phyloP scores from a whole-genome alignment of 1,140 invertebrate genomes.

The Hirudo medicinalis region DNA sequence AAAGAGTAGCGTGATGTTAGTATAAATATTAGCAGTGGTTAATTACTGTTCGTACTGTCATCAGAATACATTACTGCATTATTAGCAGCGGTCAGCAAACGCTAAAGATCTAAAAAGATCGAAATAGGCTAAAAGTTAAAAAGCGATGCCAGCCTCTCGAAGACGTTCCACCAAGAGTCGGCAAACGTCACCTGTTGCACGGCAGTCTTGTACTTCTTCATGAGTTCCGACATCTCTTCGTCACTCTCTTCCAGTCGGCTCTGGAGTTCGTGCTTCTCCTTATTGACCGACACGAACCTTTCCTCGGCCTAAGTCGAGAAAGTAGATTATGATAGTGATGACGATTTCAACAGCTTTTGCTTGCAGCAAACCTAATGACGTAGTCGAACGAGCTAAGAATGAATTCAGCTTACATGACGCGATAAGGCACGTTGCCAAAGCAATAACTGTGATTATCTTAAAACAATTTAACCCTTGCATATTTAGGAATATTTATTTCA shows the following conservation, averaged over 20 bases:
- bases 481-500: too few species aligned
- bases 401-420: neutral
- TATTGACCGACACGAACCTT: conserved; percentile 53
- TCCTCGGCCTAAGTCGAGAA: conserved; percentile 52
- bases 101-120: neutral
- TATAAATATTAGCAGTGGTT: neutral
- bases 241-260: conserved; percentile 78
- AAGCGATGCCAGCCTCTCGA: neutral
- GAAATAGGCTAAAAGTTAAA: neutral
- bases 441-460: too few species aligned
- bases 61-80: neutral
- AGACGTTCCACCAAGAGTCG: neutral
- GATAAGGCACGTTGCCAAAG: too few species aligned
- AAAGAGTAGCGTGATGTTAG: neutral
- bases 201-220: conserved; percentile 78
- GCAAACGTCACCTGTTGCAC: conserved; percentile 56
- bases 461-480: neutral
- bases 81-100: neutral
- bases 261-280: conserved; percentile 66
- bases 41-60: too few species aligned
- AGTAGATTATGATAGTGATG: neutral
- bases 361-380: too few species aligned
- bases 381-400: too few species aligned
- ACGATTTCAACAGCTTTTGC: neutral
- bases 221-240: conserved; percentile 70